Conservation (phyloP, 2,888 invertebrate species). For the Cheiracanthium punctorium region DNA sequence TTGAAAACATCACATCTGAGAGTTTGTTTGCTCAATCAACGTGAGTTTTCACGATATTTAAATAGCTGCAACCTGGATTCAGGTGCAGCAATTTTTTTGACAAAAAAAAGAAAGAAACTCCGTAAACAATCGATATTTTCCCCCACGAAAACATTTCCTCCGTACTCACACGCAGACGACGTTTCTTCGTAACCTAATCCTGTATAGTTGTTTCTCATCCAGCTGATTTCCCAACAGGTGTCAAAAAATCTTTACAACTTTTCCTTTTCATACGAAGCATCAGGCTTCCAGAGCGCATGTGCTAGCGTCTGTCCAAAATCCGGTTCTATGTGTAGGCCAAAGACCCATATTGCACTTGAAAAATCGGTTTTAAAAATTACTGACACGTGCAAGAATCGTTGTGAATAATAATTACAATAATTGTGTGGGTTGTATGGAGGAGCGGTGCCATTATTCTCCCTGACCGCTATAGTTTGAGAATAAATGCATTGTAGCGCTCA, state of each 20-base stretch:
- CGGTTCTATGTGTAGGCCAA: slow-evolving; percentile 49
- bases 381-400: slow-evolving; percentile 27
- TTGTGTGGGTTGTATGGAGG: slow-evolving; percentile 31
- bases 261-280: neutral
- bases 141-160: neutral
- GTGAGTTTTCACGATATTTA: no score
- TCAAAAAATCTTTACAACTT: slow-evolving; percentile 12
- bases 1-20: no score
- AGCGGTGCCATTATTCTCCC: slow-evolving; percentile 1
- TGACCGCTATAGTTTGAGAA: neutral
- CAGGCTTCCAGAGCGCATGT: neutral
- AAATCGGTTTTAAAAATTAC: slow-evolving; percentile 34
- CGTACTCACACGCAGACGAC: neutral
- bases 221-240: slow-evolving; percentile 12
- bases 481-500: neutral
- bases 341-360: slow-evolving; percentile 52
- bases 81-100: neutral
- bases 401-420: slow-evolving; percentile 39
- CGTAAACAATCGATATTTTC: neutral
- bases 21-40: no score
- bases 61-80: no score
- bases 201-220: neutral
- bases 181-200: neutral
- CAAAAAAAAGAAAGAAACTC: neutral
- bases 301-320: slow-evolving; percentile 8